phyloP scores from a whole-genome alignment of 2,888 invertebrate species.

The Drosophila sordidula region DNA sequence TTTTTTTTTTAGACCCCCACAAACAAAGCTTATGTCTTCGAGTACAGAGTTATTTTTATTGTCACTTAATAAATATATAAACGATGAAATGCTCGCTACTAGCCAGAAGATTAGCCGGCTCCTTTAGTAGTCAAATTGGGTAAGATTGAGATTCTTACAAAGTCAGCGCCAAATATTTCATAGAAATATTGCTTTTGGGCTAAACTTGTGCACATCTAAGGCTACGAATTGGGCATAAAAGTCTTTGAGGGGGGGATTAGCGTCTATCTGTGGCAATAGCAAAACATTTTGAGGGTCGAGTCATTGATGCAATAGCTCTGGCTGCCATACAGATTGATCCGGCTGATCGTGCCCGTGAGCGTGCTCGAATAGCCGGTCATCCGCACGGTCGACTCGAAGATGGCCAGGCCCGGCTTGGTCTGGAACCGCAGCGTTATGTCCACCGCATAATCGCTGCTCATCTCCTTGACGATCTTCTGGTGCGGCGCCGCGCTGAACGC shows the following conservation, averaged over 20 bases:
- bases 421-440: slow-evolving; percentile 85
- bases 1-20: neutral
- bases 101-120: slow-evolving; percentile 1
- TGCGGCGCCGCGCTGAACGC: slow-evolving; percentile 87
- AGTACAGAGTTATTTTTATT: slow-evolving; percentile 33
- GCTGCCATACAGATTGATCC: slow-evolving; percentile 92
- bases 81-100: slow-evolving; percentile 82
- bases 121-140: neutral
- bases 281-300: slow-evolving; percentile 91
- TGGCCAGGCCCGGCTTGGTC: slow-evolving; percentile 86
- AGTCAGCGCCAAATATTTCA: slow-evolving; percentile 60
- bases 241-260: slow-evolving; percentile 36
- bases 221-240: slow-evolving; percentile 53
- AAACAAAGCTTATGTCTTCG: neutral
- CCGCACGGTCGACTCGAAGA: slow-evolving; percentile 92
- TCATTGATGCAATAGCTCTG: slow-evolving; percentile 92
- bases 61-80: slow-evolving; percentile 54
- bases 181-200: slow-evolving; percentile 61
- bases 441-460: slow-evolving; percentile 80
- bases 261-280: slow-evolving; percentile 87
- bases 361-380: slow-evolving; percentile 81
- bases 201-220: slow-evolving; percentile 47
- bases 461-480: slow-evolving; percentile 80
- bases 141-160: slow-evolving; percentile 54
- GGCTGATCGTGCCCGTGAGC: slow-evolving; percentile 89